These are phyloP conservation scores for Chrysina gloriosa DNA, from an alignment of 2,888 invertebrate species.

Conservation along the genomic window DNA sequence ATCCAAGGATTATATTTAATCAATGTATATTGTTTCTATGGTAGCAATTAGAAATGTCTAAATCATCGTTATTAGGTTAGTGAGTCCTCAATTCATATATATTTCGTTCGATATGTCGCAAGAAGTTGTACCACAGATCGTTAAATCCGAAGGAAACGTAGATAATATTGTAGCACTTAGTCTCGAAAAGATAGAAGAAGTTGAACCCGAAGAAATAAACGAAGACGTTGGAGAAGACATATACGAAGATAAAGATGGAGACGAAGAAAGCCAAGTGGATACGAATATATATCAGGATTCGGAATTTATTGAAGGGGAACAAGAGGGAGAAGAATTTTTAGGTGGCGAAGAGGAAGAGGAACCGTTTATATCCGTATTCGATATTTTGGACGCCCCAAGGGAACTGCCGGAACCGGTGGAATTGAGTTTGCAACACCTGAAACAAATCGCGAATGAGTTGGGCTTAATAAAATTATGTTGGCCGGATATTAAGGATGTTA, in stretches of 20 bases:
- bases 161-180: neutral
- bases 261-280: neutral
- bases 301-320: conserved; percentile 2
- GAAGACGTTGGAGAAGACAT: neutral
- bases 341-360: conserved; percentile 51
- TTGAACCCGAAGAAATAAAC: neutral
- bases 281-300: conserved; percentile 5
- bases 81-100: neutral
- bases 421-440: conserved; percentile 68
- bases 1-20: neutral
- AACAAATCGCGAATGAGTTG: conserved; percentile 69
- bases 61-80: conserved; percentile 9
- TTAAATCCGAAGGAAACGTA: neutral
- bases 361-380: conserved; percentile 57
- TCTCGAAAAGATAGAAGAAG: no score
- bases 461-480: conserved; percentile 75
- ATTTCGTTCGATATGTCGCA: neutral
- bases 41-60: neutral
- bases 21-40: conserved; percentile 13
- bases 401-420: conserved; percentile 57
- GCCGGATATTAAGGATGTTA: conserved; percentile 70
- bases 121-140: neutral
- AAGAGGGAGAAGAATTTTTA: neutral
- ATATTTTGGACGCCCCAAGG: conserved; percentile 59
- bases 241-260: neutral